Conservation (phyloP, 2,888 invertebrate genomes). For the Mimas tiliae region DNA sequence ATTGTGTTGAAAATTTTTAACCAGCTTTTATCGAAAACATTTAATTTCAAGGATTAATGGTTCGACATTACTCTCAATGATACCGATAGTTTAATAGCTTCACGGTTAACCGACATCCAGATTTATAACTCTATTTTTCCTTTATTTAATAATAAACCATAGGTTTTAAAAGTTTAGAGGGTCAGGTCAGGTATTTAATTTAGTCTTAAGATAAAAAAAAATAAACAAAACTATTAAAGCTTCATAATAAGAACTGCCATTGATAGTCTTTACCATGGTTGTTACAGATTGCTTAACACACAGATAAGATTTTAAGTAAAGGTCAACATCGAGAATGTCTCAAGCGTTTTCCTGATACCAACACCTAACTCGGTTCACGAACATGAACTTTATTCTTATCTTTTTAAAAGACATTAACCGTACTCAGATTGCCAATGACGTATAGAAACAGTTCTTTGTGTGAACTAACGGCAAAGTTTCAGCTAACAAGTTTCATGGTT, state of each 20-base stretch:
- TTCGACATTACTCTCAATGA: no score
- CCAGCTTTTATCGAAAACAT: no score
- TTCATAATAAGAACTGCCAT: not conserved
- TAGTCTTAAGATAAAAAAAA: not conserved
- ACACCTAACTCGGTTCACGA: slow-evolving; percentile 10
- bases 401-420: slow-evolving; percentile 17
- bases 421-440: not conserved
- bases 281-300: not conserved
- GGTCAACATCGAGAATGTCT: slow-evolving; percentile 14
- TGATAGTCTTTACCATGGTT: not conserved
- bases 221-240: not conserved
- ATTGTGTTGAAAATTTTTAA: no score
- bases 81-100: no score
- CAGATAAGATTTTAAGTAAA: not conserved
- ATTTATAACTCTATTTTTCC: no score
- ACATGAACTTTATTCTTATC: slow-evolving; percentile 24
- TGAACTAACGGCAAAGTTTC: slow-evolving; percentile 34
- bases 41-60: no score
- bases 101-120: no score
- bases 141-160: no score
- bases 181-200: no score
- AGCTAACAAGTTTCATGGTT: slow-evolving; percentile 51
- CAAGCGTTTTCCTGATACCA: slow-evolving; percentile 1
- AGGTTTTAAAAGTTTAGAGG: no score
- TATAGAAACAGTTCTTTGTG: slow-evolving; percentile 28